Evolutionary conservation across 92 coral and sea anemone genomes (phyloP).

Genomic region (Desmophyllum pertusum): DNA sequence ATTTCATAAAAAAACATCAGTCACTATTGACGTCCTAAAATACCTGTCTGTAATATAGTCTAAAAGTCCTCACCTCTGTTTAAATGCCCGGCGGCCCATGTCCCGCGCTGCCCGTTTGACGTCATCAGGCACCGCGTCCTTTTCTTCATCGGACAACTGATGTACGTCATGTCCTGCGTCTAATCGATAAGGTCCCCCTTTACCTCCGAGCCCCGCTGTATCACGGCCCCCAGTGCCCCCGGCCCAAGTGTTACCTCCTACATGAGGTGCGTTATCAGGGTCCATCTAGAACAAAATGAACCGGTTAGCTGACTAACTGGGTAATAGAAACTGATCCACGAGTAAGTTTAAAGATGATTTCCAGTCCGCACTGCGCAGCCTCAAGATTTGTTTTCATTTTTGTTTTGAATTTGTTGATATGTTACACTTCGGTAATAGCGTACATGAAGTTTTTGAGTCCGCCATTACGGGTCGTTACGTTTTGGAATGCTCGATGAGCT

Average conservation of each 20-base stretch:
- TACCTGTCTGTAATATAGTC: too few species aligned
- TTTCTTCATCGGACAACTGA: constrained; percentile 93
- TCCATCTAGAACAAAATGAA: constrained; percentile 68
- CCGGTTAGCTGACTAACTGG: background rate
- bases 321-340: too few species aligned
- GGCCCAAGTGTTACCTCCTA: constrained; percentile 99
- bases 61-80: constrained; percentile 68
- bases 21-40: too few species aligned
- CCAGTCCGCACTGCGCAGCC: too few species aligned
- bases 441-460: too few species aligned
- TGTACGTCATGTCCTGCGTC: constrained; percentile 98
- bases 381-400: too few species aligned
- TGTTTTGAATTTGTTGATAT: too few species aligned
- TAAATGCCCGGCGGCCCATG: constrained; percentile 90
- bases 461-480: too few species aligned
- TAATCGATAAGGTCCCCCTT: constrained; percentile 97
- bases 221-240: constrained; percentile 99
- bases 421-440: too few species aligned
- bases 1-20: too few species aligned
- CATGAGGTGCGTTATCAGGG: constrained; percentile 85
- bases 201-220: constrained; percentile 99
- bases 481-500: too few species aligned
- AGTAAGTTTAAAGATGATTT: too few species aligned
- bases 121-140: constrained; percentile 93
- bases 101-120: constrained; percentile 95